Conservation (phyloP, 2,888 invertebrate genomes). For the Tipula unca region DNA sequence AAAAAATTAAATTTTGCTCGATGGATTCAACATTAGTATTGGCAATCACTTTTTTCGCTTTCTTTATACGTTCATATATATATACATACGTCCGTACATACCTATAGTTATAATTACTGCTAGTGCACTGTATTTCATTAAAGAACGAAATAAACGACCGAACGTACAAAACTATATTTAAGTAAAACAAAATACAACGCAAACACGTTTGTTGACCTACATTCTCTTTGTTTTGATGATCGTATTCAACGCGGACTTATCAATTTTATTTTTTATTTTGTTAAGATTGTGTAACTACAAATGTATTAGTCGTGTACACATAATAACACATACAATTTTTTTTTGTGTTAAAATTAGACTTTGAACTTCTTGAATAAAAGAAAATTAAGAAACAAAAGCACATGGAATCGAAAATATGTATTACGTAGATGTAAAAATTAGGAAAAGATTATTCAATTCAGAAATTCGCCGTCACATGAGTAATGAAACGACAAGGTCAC, state of each 20-base stretch:
- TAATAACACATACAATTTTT: background rate
- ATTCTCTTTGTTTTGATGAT: background rate
- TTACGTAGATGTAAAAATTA: no score
- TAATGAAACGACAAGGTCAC: no score
- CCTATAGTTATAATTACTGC: no score
- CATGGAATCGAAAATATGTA: no score
- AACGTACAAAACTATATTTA: background rate
- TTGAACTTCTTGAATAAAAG: background rate
- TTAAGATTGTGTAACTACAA: background rate
- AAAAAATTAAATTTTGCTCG: no score
- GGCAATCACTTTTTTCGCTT: no score
- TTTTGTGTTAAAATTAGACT: background rate
- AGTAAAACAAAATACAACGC: background rate
- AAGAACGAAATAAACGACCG: background rate
- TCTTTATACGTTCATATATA: background rate
- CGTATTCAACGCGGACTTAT: background rate
- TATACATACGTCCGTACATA: no score
- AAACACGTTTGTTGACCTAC: slow-evolving; percentile 3
- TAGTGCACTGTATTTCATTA: background rate
- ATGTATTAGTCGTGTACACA: background rate
- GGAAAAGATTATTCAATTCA: no score
- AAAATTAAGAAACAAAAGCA: background rate
- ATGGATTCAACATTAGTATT: no score
- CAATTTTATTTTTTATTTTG: background rate
- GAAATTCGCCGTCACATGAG: no score